Percentiles rank a stretch among this genome's conserved stretches.
These are phyloP conservation scores for Corydoras sp. DNA, from an alignment of 2,113 vertebrate genomes.

Conservation along the genomic window DNA sequence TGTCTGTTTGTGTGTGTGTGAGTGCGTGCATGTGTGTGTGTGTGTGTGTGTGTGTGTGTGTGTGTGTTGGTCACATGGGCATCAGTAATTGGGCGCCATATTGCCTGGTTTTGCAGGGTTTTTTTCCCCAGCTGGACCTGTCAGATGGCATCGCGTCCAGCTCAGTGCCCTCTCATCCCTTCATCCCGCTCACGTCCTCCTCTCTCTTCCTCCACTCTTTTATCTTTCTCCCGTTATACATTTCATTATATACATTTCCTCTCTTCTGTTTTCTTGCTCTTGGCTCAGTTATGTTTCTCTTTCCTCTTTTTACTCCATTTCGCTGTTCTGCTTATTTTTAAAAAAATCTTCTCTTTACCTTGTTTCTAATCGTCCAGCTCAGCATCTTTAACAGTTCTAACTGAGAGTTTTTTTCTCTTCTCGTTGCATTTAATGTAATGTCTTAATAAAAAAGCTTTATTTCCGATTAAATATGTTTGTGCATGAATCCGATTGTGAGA, in stretches of 20 bases:
- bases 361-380: neutral
- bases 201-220: slow-evolving; percentile 42
- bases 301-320: neutral
- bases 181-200: slow-evolving; percentile 48
- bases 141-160: slow-evolving; percentile 74
- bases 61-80: slow-evolving; percentile 68
- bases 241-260: neutral
- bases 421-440: neutral
- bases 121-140: slow-evolving; percentile 72
- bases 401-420: too few relatives aligned
- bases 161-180: slow-evolving; percentile 66
- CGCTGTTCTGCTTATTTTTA: neutral
- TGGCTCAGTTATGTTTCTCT: neutral
- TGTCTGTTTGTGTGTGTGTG: slow-evolving; percentile 48
- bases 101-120: slow-evolving; percentile 70
- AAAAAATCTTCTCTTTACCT: neutral
- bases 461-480: too few relatives aligned
- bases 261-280: slow-evolving; percentile 1
- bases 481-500: too few relatives aligned
- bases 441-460: too few relatives aligned
- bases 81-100: slow-evolving; percentile 75
- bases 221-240: slow-evolving; percentile 5
- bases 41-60: slow-evolving; percentile 45
- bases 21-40: slow-evolving; percentile 50
- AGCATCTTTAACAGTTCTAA: too few relatives aligned